phyloP scores from a whole-genome alignment of 2,113 vertebrate species.

The Danionella cerebrum region DNA sequence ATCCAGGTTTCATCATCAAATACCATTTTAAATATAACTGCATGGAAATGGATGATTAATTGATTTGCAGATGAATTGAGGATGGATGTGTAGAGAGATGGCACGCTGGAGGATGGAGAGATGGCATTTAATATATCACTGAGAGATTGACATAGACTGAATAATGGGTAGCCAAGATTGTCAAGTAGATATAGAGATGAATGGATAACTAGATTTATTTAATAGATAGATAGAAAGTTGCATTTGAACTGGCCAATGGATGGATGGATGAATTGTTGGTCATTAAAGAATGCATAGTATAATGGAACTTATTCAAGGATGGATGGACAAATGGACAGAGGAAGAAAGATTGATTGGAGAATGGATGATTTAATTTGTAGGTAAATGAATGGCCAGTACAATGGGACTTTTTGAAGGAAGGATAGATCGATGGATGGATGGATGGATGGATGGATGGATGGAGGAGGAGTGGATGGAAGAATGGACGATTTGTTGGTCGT shows the following conservation, averaged over 20 bases:
- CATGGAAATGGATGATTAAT: background rate
- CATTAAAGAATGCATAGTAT: no score
- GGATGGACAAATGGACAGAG: background rate
- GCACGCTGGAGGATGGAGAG: background rate
- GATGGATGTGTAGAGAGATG: background rate
- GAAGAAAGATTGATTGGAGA: background rate
- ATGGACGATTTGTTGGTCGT: background rate
- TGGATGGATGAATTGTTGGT: background rate
- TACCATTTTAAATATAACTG: no score
- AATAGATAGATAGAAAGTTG: background rate
- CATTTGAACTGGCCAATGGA: no score
- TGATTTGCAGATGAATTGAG: background rate
- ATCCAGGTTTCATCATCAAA: background rate
- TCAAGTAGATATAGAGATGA: background rate
- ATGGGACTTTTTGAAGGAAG: no score
- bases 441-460: background rate
- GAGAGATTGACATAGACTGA: no score
- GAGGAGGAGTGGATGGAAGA: background rate
- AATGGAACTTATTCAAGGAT: background rate
- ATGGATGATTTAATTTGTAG: background rate
- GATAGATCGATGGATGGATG: background rate
- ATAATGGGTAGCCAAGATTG: background rate
- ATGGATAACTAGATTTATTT: background rate
- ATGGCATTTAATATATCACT: no score
- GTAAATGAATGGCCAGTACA: background rate